Evolutionary conservation across 2,888 invertebrate genomes (phyloP), one percentile per base, ranked within the genome.

Genomic region (Melieria picta): DNA sequence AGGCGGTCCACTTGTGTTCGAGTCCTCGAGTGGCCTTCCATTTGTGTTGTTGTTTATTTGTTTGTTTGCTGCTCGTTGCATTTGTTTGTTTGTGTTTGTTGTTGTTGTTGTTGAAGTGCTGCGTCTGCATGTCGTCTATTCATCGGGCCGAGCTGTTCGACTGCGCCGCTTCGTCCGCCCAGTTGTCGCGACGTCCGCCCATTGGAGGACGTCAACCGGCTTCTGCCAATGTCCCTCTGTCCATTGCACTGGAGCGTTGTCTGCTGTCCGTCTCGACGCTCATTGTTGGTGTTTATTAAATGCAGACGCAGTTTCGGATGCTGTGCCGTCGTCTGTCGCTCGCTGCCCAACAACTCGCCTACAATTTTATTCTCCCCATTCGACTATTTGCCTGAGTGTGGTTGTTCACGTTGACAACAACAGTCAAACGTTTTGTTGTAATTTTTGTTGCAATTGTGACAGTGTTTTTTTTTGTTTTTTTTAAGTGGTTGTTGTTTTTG

Each of bases 281-380:
- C 64, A 64, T 67, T 67, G 57, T 71, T 62, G 67, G 67, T 63
- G 71, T 71, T 66, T 71, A 71, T 71, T 67, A 67, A 66, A 71
- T 56, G 56, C 62, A 71, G 66, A 71, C 71, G 63, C 46, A n/a
- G 16, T 57, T 64, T 64, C 50, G 64, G 64, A 50, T 64, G 64
- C 52, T 64, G 64, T 48, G 62, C n/a, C 45, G 61, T 46, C 46
- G 30, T 45, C 55, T 56, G 52, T 43, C 65, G 16, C 6, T 56
- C 43, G 42, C 50, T 42, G 50, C 9, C 50, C n/a, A 11, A 9
- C n/a, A 50, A 4, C 50, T 9, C 50, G n/a, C 9, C 4, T 50
- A 11, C n/a, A 9, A 50, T n/a, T 50, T 9, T 50, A 50, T 50
- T 50, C 30, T 30, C 30, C 30, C 30, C 3, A 30, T 30, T 30